A percentile compares a stretch with the other conserved stretches of the same genome.
Conservation (phyloP, 2,888 invertebrate genomes). For the Napeogenes sylphis region DNA sequence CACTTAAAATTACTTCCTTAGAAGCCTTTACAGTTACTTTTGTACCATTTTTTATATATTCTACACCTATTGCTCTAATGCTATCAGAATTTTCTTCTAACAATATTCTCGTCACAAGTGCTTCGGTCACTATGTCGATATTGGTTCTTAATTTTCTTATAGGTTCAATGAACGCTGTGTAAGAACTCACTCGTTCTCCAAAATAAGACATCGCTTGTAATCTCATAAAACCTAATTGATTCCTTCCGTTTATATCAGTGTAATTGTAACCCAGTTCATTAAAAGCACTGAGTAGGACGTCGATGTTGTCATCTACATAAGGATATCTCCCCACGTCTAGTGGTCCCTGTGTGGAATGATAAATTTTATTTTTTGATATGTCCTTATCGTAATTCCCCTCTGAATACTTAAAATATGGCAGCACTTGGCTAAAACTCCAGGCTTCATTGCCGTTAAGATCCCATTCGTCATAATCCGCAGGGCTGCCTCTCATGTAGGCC, state of each 20-base stretch:
- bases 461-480: constrained; percentile 72
- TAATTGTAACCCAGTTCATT: constrained; percentile 69
- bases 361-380: constrained; percentile 62
- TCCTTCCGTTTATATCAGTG: constrained; percentile 66
- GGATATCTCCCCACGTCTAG: constrained; percentile 67
- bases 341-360: constrained; percentile 68
- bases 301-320: constrained; percentile 66
- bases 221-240: constrained; percentile 68
- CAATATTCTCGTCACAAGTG: constrained; percentile 62
- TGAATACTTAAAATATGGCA: constrained; percentile 70
- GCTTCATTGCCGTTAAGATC: constrained; percentile 63
- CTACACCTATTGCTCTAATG: constrained; percentile 52
- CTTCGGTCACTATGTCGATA: constrained; percentile 58
- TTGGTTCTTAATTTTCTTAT: constrained; percentile 59
- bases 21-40: constrained; percentile 45
- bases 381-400: constrained; percentile 73
- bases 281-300: constrained; percentile 62
- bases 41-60: constrained; percentile 67
- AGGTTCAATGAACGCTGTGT: constrained; percentile 68
- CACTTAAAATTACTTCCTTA: constrained; percentile 65
- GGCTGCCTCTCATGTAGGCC: constrained; percentile 69
- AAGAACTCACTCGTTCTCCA: constrained; percentile 69
- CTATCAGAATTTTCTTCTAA: constrained; percentile 47
- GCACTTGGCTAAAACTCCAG: constrained; percentile 61
- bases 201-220: constrained; percentile 68